A percentile compares a stretch with the other conserved stretches of the same genome.
phyloP scores from a whole-genome alignment of 2,888 invertebrate species.

The Drosophila greeni region DNA sequence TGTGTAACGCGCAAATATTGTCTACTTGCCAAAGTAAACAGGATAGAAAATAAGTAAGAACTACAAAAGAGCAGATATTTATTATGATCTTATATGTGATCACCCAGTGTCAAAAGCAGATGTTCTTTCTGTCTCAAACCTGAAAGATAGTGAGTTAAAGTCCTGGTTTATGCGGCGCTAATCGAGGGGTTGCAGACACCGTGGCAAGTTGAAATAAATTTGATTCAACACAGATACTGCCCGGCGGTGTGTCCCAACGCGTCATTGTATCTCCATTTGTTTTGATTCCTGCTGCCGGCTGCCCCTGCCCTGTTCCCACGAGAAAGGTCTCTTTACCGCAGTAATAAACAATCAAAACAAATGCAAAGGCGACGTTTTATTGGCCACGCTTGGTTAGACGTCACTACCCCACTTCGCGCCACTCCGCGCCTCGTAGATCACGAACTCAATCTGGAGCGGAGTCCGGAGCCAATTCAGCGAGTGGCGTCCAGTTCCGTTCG shows the following conservation, averaged over 20 bases:
- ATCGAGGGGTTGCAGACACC: neutral
- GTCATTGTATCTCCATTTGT: slow-evolving; percentile 58
- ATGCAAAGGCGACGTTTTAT: slow-evolving; percentile 69
- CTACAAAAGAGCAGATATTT: neutral
- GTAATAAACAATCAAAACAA: slow-evolving; percentile 73
- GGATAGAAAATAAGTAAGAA: neutral
- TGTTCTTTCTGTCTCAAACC: neutral
- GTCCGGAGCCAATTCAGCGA: slow-evolving; percentile 19
- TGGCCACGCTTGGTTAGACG: slow-evolving; percentile 66
- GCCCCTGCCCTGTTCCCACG: slow-evolving; percentile 24
- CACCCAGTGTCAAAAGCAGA: neutral
- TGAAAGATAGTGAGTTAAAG: slow-evolving; percentile 45
- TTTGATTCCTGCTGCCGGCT: slow-evolving; percentile 27
- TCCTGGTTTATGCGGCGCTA: slow-evolving; percentile 12
- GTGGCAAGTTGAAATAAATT: slow-evolving; percentile 56
- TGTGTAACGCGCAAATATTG: neutral
- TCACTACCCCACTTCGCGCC: neutral
- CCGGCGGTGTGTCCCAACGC: slow-evolving; percentile 32
- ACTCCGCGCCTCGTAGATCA: slow-evolving; percentile 8
- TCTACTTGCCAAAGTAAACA: neutral
- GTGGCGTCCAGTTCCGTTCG: slow-evolving; percentile 13
- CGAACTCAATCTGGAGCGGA: slow-evolving; percentile 18
- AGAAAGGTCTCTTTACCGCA: slow-evolving; percentile 58
- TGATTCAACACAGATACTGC: slow-evolving; percentile 46
- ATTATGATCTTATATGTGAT: too few relatives aligned